These are phyloP conservation scores for Liasis olivaceus DNA, from an alignment of 2,797 vertebrate genomes.

Conservation along the genomic window DNA sequence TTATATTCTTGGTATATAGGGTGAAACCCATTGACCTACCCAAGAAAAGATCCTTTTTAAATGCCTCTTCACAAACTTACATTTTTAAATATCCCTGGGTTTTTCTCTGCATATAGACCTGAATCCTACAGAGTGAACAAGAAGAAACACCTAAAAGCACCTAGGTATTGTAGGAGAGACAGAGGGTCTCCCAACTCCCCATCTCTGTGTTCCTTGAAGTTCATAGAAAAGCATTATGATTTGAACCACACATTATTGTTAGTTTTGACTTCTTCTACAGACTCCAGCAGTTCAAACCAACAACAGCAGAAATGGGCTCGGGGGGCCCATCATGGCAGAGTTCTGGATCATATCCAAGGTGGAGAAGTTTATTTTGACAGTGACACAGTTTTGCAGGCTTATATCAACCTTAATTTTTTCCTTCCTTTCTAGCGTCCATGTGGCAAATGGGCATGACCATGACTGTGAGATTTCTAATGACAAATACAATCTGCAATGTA, in stretches of 20 bases:
- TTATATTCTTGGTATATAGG: background rate
- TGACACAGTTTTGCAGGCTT: background rate
- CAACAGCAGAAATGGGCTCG: background rate
- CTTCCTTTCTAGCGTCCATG: background rate
- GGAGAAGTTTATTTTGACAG: constrained; percentile 12
- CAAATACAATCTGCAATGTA: background rate
- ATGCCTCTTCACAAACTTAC: too few species aligned
- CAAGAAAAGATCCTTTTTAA: background rate
- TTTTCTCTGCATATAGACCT: background rate
- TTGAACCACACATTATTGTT: too few species aligned
- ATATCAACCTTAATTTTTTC: background rate
- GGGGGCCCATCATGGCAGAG: background rate
- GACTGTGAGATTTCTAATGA: background rate
- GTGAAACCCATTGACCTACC: too few species aligned
- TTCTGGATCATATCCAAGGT: background rate
- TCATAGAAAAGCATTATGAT: too few species aligned
- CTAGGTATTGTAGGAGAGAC: background rate
- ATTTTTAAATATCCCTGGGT: background rate
- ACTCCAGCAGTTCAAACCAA: background rate
- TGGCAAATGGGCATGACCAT: background rate
- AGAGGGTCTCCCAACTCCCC: background rate
- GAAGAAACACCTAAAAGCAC: background rate
- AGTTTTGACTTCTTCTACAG: background rate
- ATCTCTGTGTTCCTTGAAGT: background rate
- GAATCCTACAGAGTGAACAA: background rate